Conservation (phyloP, 2,113 vertebrate species). For the Nematolebias whitei region DNA sequence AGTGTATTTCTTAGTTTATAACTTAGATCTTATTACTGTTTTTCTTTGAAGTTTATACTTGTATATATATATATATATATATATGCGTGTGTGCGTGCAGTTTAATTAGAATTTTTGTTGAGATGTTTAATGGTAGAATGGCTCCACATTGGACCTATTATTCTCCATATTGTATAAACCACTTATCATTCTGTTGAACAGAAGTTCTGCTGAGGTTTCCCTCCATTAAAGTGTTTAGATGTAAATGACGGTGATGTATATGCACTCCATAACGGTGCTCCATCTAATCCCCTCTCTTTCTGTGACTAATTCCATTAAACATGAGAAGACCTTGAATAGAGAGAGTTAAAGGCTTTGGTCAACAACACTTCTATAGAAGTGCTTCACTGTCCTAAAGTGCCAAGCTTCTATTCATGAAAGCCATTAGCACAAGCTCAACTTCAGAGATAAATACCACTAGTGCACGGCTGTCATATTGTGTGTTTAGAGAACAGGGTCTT, state of each 20-base stretch:
- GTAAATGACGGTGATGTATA: slow-evolving; percentile 29
- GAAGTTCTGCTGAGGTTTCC: not conserved
- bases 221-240: slow-evolving; percentile 18
- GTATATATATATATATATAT: no score
- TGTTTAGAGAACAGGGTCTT: slow-evolving; percentile 41
- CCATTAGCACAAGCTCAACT: slow-evolving; percentile 31
- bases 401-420: slow-evolving; percentile 23
- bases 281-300: slow-evolving; percentile 6
- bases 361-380: slow-evolving; percentile 38
- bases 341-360: slow-evolving; percentile 35
- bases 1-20: no score
- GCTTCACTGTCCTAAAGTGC: slow-evolving; percentile 25
- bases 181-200: slow-evolving; percentile 19
- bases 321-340: slow-evolving; percentile 32
- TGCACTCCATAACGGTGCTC: not conserved
- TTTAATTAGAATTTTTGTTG: not conserved
- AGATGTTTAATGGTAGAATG: slow-evolving; percentile 18
- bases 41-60: no score
- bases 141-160: slow-evolving; percentile 39
- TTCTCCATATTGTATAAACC: slow-evolving; percentile 40
- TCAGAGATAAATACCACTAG: slow-evolving; percentile 24
- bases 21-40: no score
- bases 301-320: slow-evolving; percentile 33
- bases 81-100: no score
- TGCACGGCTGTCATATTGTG: slow-evolving; percentile 31